Base-by-base conservation (phyloP, 2,797 vertebrate genomes). In the Steatocranus sp. region DNA sequence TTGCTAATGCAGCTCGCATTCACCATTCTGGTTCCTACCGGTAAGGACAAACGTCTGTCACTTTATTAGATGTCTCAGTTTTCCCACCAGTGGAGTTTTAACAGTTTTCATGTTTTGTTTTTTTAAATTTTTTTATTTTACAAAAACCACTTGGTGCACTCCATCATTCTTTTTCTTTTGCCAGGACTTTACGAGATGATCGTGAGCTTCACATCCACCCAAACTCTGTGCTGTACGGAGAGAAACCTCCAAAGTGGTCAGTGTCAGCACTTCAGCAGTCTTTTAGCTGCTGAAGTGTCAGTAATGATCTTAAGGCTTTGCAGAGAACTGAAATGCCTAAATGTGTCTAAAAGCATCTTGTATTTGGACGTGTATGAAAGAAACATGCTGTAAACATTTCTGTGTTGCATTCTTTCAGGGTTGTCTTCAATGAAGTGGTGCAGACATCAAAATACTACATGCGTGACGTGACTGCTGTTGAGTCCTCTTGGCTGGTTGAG, bases 371-470 rank as follows among this genome's bases (percentile, higher is more conserved):
- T 30, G 7, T 46, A 27, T 75, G 1, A 27, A 18, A 50, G 20
- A 83, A 11, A 15, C 4, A 8, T 18, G 9, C 50, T 51, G 38
- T 75, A 18, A 43, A 36, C 2, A 27, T 4, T 61, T 5, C 54
- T 49, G 14, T 46, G 1, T 36, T 68, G 4, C 51, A 4, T 84
- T 41, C 3, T 38, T 78, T 70, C 88, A 99, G 98, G 98, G 98
- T 99, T 4, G 97, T 99, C 76, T 99, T 98, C 94, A 99, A 98
- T 56, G 99, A 99, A 93, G 97, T 99, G 77, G 95, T 99, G 82
- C 98, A 99, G 88, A 99, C 98, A 5, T 95, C 97, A n/a, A 99
- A 98, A 81, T 99, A 99, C 86, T 99, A 97, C 93, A 99, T 99
- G 98, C 96, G 99, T 11, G 99, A 99, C 8, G 98, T 99, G 95